These are phyloP conservation scores for Alca torda DNA, from an alignment of 2,797 vertebrate genomes.

Conservation along the genomic window DNA sequence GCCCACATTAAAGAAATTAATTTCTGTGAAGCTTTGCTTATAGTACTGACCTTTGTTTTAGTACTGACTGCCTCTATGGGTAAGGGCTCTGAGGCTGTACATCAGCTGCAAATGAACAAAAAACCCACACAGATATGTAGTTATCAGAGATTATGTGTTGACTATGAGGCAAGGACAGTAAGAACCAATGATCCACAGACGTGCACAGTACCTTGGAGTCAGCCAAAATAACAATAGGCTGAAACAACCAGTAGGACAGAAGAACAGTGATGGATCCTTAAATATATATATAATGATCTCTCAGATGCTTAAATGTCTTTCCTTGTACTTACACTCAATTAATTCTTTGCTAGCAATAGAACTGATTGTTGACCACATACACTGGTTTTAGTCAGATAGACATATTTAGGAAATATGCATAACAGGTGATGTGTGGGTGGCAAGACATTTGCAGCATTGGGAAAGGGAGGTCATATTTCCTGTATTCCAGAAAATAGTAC, in stretches of 20 bases:
- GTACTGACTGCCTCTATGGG: neutral
- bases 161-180: neutral
- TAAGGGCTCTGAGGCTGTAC: neutral
- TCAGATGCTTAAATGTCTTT: neutral
- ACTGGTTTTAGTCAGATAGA: neutral
- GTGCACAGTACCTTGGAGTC: neutral
- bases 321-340: neutral
- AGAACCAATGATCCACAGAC: accelerated
- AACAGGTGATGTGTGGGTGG: neutral
- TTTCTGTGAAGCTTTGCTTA: neutral
- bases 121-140: neutral
- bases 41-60: neutral
- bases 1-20: neutral
- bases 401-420: neutral
- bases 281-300: neutral
- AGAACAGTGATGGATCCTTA: neutral
- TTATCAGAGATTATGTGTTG: neutral
- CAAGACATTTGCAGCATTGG: neutral
- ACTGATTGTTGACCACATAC: neutral
- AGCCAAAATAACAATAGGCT: neutral
- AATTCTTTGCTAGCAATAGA: neutral
- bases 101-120: neutral
- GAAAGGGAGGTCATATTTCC: neutral
- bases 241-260: neutral
- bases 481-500: neutral